Evolutionary conservation across 2,113 vertebrate species (phyloP), one percentile per base, ranked within the genome.

Genomic region (Anhinga anhinga): DNA sequence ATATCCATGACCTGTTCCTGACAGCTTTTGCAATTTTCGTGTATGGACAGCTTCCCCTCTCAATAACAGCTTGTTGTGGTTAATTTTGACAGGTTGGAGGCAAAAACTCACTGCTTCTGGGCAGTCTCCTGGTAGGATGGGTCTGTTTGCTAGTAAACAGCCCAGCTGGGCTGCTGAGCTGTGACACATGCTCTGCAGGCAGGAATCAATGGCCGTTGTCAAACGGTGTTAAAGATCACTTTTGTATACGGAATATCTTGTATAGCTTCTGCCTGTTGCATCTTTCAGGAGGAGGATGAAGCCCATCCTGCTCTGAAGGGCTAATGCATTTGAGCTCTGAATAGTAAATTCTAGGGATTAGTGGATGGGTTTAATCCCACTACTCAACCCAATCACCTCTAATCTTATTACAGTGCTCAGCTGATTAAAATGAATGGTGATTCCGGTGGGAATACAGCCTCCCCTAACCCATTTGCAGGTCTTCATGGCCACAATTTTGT

Each of bases 361-460:
- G 44, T 74, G 74, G 90, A 96, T 97, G 95, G 83, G 79, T 92
- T 96, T 97, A 96, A 93, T 96, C 93, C 55, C 80, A 72, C 86
- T 95, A 79, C 89, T 97, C 95, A 97, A 50, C 85, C 89, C 91
- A 93, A 93, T 97, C 72, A 78, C 69, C 58, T 90, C 82, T 96
- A 97, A 98, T 96, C 95, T 96, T 93, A 96, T 97, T 98, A 96
- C 21, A 58, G 45, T 73, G 62, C 84, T 96, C 93, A 95, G 91
- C 92, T 97, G 88, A 98, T 97, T 96, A 94, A 95, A 96, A 93
- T 62, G 88, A 92, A 10, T 88, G 88, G 91, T 89, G 94, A 95
- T 95, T 97, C 87, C 13, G 29, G 79, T 69, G 80, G 77, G 91
- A 50, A 93, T 95, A 80, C 76, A 89, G 86, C 52, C 93, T 93